Percentiles rank a stretch among this genome's conserved stretches.
phyloP scores from a whole-genome alignment of 92 coral and sea anemone genomes.

The Porites divaricata region DNA sequence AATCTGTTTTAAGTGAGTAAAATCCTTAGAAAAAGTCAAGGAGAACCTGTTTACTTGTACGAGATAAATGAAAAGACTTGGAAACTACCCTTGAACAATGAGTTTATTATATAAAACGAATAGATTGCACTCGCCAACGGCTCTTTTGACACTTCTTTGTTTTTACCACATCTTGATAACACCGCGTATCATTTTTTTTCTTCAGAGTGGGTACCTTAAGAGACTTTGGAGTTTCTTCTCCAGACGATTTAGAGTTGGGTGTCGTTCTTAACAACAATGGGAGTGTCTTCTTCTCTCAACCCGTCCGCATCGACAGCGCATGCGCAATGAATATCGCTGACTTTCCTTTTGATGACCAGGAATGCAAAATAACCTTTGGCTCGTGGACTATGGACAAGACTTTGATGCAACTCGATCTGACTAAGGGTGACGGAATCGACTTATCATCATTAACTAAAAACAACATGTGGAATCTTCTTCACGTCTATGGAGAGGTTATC shows the following conservation, averaged over 20 bases:
- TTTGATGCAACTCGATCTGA: slow-evolving; percentile 44
- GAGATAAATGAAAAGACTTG: too few relatives aligned
- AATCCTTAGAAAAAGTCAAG: too few relatives aligned
- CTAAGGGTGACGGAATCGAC: slow-evolving; percentile 48
- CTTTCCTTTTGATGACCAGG: slow-evolving; percentile 90
- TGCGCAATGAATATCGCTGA: slow-evolving; percentile 76
- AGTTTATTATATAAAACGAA: too few relatives aligned
- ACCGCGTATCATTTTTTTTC: not conserved
- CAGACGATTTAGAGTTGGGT: slow-evolving; percentile 71
- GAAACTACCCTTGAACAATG: too few relatives aligned
- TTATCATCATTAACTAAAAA: slow-evolving; percentile 51
- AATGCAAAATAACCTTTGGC: slow-evolving; percentile 69
- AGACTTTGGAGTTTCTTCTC: slow-evolving; percentile 64
- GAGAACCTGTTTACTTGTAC: too few relatives aligned
- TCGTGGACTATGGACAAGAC: slow-evolving; percentile 81
- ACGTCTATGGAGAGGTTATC: slow-evolving; percentile 38
- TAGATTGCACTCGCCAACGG: too few relatives aligned
- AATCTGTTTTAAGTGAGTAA: too few relatives aligned
- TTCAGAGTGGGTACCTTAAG: slow-evolving; percentile 67
- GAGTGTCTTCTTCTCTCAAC: slow-evolving; percentile 58
- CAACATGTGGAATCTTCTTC: slow-evolving; percentile 83
- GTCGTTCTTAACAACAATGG: slow-evolving; percentile 56
- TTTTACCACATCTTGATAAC: not conserved
- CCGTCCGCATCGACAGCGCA: slow-evolving; percentile 68
- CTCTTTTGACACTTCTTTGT: too few relatives aligned